Percentiles rank a stretch among this genome's conserved stretches.
Conservation (phyloP, 2,888 invertebrate species). For the Gryllus longicercus region DNA sequence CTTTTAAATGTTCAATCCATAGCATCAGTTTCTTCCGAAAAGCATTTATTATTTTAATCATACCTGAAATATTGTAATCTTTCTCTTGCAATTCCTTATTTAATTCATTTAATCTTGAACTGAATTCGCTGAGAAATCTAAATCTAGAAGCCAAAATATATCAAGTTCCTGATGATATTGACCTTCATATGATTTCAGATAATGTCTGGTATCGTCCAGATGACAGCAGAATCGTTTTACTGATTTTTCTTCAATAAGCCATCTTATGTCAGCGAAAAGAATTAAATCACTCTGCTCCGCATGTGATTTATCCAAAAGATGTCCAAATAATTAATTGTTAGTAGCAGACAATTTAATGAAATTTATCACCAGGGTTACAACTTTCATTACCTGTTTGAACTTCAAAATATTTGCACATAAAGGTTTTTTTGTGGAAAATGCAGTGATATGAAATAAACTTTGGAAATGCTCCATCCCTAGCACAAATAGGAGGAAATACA, state of each 20-base stretch:
- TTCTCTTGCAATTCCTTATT: not conserved
- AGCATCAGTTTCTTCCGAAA: not conserved
- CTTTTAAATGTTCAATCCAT: not conserved
- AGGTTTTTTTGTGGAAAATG: constrained; percentile 28
- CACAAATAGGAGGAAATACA: not conserved
- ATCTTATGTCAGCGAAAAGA: not conserved
- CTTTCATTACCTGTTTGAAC: constrained; percentile 29
- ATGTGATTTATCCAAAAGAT: constrained; percentile 18
- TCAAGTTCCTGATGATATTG: not conserved
- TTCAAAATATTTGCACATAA: constrained; percentile 28
- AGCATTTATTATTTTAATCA: not conserved
- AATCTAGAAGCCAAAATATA: not conserved
- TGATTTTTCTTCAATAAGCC: constrained; percentile 22
- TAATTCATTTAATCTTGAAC: not conserved
- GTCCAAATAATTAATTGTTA: constrained; percentile 20
- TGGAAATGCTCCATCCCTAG: not conserved
- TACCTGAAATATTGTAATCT: not conserved
- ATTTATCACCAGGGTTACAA: constrained; percentile 24
- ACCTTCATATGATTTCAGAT: not conserved
- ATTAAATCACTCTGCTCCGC: constrained; percentile 24
- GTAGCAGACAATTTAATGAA: constrained; percentile 25
- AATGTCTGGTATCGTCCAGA: constrained; percentile 20
- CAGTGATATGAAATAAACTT: constrained; percentile 30
- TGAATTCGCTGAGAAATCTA: no score
- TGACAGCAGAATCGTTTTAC: constrained; percentile 22